Evolutionary conservation across 2,888 invertebrate species (phyloP).

Genomic region (Synanthedon vespiformis): DNA sequence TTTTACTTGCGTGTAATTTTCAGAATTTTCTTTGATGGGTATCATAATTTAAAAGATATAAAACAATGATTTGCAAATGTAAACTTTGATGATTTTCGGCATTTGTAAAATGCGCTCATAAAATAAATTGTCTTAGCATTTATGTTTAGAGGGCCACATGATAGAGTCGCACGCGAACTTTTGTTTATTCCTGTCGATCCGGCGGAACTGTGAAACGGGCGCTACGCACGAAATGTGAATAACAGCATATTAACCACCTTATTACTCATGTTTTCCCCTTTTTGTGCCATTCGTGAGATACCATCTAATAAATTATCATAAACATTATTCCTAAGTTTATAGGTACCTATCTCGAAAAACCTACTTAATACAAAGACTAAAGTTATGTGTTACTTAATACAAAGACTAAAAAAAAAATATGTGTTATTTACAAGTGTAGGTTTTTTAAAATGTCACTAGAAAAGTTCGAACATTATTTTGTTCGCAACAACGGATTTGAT

Average conservation of each 20-base stretch:
- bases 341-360: no score
- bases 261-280: neutral
- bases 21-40: no score
- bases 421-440: no score
- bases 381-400: no score
- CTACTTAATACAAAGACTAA: no score
- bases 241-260: slow-evolving; percentile 12
- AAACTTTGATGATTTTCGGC: neutral
- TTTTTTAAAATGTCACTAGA: no score
- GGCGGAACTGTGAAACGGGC: slow-evolving; percentile 14
- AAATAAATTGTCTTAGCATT: neutral
- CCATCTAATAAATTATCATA: slow-evolving; percentile 8
- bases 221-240: slow-evolving; percentile 18
- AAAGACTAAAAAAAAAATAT: no score
- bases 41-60: no score
- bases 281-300: slow-evolving; percentile 3
- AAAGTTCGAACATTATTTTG: no score
- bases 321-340: slow-evolving; percentile 12
- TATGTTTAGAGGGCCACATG: slow-evolving; percentile 2
- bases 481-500: no score
- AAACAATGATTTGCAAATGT: neutral
- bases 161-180: slow-evolving; percentile 21
- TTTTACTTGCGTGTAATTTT: no score
- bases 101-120: neutral
- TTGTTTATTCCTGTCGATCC: slow-evolving; percentile 15